Percentiles rank a stretch among this genome's conserved stretches.
Conservation (phyloP, 1,140 invertebrate genomes). For the Brachionus paranguensis region DNA sequence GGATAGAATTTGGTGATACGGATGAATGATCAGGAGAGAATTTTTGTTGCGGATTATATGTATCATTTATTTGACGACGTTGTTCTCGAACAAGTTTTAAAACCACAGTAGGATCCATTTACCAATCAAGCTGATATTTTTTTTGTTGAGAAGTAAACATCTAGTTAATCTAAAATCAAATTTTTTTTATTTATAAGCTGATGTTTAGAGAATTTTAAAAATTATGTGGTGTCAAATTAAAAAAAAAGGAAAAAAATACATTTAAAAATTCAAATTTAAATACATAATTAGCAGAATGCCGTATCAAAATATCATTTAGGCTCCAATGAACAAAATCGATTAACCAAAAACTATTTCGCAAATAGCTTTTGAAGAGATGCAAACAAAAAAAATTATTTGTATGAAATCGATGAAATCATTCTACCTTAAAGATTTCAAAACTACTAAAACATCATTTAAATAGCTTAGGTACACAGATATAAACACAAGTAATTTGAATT, state of each 20-base stretch:
- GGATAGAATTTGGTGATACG: background rate
- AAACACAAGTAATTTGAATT: background rate
- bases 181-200: no score
- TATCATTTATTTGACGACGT: constrained; percentile 37
- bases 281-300: background rate
- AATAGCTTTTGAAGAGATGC: background rate
- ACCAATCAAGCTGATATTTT: background rate
- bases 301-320: background rate
- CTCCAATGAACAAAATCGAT: background rate
- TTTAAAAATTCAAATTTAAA: background rate
- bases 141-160: background rate
- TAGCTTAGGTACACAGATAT: background rate
- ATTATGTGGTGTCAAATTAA: background rate
- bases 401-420: constrained; percentile 7
- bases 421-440: constrained; percentile 7
- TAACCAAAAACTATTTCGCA: background rate
- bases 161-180: background rate
- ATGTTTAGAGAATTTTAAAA: background rate
- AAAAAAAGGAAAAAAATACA: background rate
- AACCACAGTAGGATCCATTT: constrained; percentile 32
- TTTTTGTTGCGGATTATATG: background rate
- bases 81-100: constrained; percentile 33
- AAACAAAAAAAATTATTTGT: background rate
- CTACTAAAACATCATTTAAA: background rate
- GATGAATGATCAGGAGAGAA: background rate